phyloP scores from a whole-genome alignment of 1,140 invertebrate genomes.

The Frieseomelitta varia region DNA sequence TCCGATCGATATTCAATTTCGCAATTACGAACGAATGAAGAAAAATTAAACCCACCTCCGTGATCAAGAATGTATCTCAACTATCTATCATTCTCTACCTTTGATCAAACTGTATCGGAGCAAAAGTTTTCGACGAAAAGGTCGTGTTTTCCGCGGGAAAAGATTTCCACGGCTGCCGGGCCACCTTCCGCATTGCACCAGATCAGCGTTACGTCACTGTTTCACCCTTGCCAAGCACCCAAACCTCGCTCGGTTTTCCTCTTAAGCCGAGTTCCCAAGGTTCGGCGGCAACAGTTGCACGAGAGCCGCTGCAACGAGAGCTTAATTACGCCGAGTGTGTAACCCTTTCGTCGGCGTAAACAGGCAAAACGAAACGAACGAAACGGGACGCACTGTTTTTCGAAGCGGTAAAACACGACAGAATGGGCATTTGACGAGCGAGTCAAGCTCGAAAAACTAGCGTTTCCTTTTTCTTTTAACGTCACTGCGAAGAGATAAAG shows the following conservation, averaged over 20 bases:
- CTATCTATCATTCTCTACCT: too few relatives aligned
- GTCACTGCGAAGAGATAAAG: neutral
- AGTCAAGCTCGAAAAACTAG: too few relatives aligned
- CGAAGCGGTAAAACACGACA: neutral
- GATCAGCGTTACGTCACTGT: constrained; percentile 53
- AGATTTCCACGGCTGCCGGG: neutral
- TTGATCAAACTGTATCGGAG: neutral
- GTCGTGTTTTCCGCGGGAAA: neutral
- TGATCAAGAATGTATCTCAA: too few relatives aligned
- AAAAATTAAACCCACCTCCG: too few relatives aligned
- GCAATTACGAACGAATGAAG: too few relatives aligned
- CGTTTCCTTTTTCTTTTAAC: too few relatives aligned
- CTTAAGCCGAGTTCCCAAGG: constrained; percentile 23
- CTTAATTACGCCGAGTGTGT: constrained; percentile 10
- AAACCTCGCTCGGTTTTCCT: constrained; percentile 29
- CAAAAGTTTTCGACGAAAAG: neutral
- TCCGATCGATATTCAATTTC: too few relatives aligned
- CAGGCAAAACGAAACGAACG: neutral
- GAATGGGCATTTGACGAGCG: neutral
- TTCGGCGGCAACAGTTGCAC: constrained; percentile 11
- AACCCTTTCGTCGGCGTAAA: constrained; percentile 7
- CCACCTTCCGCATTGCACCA: constrained; percentile 59
- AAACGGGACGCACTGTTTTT: neutral
- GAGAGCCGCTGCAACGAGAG: neutral
- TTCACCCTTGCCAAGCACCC: constrained; percentile 42